Evolutionary conservation across 2,888 invertebrate genomes (phyloP).

Genomic region (Polydesmus complanatus): DNA sequence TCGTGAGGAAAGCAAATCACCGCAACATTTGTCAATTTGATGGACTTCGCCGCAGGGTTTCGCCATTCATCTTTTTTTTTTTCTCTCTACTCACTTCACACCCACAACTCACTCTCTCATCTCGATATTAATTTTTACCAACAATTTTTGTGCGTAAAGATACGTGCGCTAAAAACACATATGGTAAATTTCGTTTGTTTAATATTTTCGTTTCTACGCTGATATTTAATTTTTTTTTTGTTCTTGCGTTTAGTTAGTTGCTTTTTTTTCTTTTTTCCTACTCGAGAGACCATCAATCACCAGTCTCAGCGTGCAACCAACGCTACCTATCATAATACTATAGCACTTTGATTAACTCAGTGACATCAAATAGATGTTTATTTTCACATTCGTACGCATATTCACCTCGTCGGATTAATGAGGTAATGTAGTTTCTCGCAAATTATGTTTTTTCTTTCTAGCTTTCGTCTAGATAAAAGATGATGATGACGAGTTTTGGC

Average conservation of each 20-base stretch:
- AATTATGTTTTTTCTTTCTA: too few species aligned
- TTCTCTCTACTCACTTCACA: background rate
- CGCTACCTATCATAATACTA: constrained; percentile 13
- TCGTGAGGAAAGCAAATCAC: background rate
- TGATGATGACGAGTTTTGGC: background rate
- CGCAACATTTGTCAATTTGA: background rate
- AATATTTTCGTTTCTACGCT: too few species aligned
- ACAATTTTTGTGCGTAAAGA: too few species aligned
- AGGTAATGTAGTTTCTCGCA: background rate
- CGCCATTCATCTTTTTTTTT: background rate
- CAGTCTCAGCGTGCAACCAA: constrained; percentile 7
- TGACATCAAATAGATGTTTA: constrained; percentile 12
- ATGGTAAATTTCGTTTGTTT: background rate
- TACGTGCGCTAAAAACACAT: background rate
- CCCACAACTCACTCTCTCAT: background rate
- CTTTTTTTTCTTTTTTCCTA: background rate
- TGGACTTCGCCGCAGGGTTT: background rate
- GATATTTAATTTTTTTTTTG: background rate
- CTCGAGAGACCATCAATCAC: constrained; percentile 7
- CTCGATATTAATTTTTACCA: background rate
- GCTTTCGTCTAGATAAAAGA: too few species aligned
- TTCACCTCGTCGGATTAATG: background rate
- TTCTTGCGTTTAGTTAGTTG: background rate
- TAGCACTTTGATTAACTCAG: constrained; percentile 14
- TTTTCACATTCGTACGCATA: background rate